phyloP scores from a whole-genome alignment of 2,888 invertebrate species.

The Cerastis leucographa region DNA sequence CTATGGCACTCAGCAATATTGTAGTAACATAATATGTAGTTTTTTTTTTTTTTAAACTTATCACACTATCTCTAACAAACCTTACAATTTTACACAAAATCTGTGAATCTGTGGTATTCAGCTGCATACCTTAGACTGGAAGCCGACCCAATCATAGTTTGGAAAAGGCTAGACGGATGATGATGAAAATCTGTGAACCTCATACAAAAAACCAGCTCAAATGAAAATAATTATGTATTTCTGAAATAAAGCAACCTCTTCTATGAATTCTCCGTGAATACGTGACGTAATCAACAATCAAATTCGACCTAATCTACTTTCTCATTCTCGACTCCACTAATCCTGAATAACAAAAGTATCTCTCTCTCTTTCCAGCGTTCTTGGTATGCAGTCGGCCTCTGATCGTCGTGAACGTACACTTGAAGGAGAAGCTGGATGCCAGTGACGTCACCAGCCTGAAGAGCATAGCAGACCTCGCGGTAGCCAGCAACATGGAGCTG shows the following conservation, averaged over 20 bases:
- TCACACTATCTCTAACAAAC: no score
- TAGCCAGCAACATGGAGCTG: slow-evolving; percentile 72
- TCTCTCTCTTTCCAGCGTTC: slow-evolving; percentile 82
- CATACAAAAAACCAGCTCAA: no score
- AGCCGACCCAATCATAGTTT: no score
- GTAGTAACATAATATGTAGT: not conserved
- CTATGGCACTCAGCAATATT: not conserved
- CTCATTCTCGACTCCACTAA: not conserved
- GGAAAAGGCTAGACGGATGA: no score
- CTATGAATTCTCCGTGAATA: not conserved
- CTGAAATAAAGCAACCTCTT: not conserved
- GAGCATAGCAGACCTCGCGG: slow-evolving; percentile 75
- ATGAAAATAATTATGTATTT: no score
- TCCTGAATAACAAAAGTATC: not conserved
- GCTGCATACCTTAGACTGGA: no score
- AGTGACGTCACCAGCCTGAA: slow-evolving; percentile 74
- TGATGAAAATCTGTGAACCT: no score
- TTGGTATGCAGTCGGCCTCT: slow-evolving; percentile 87
- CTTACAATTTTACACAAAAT: no score
- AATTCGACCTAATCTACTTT: no score
- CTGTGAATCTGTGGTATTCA: no score
- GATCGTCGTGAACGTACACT: slow-evolving; percentile 86
- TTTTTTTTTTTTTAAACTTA: no score
- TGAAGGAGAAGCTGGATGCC: slow-evolving; percentile 72
- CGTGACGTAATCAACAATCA: not conserved